Percentiles rank a stretch among this genome's conserved stretches.
These are phyloP conservation scores for Trachelus tabidus DNA, from an alignment of 2,888 invertebrate species.

Conservation along the genomic window DNA sequence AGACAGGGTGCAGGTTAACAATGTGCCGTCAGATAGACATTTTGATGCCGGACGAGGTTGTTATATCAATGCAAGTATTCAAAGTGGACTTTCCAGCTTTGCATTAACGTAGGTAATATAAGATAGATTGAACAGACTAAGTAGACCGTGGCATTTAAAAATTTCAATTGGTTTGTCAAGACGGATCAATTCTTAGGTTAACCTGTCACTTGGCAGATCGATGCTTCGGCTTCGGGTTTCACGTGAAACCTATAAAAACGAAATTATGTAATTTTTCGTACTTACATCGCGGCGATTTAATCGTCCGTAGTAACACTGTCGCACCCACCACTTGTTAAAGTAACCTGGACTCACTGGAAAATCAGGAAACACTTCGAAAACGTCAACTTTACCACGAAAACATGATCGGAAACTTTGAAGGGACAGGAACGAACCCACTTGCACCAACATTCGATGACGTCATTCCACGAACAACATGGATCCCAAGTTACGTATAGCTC, in stretches of 20 bases:
- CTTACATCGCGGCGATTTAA: slow-evolving; percentile 24
- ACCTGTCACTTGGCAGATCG: slow-evolving; percentile 32
- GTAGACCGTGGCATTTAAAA: not conserved
- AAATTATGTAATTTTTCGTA: slow-evolving; percentile 20
- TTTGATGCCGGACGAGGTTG: not conserved
- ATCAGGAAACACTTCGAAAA: slow-evolving; percentile 28
- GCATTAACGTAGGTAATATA: not conserved
- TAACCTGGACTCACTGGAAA: slow-evolving; percentile 18
- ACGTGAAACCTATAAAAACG: slow-evolving; percentile 22
- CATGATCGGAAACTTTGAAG: slow-evolving; percentile 36
- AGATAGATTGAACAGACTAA: not conserved
- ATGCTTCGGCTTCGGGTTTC: slow-evolving; percentile 21
- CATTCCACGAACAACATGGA: slow-evolving; percentile 54
- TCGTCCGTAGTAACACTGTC: slow-evolving; percentile 14
- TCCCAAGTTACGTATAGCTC: not conserved
- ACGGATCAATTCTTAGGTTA: slow-evolving; percentile 21
- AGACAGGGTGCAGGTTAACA: not conserved
- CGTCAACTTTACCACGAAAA: slow-evolving; percentile 37
- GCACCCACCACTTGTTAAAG: slow-evolving; percentile 22
- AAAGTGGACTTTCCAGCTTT: not conserved
- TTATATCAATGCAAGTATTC: not conserved
- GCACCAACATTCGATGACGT: slow-evolving; percentile 58
- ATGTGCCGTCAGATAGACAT: not conserved
- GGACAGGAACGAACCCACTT: slow-evolving; percentile 40
- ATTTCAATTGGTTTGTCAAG: not conserved